Evolutionary conservation across 1,140 invertebrate species (phyloP).

Genomic region (Hetaerina americana): DNA sequence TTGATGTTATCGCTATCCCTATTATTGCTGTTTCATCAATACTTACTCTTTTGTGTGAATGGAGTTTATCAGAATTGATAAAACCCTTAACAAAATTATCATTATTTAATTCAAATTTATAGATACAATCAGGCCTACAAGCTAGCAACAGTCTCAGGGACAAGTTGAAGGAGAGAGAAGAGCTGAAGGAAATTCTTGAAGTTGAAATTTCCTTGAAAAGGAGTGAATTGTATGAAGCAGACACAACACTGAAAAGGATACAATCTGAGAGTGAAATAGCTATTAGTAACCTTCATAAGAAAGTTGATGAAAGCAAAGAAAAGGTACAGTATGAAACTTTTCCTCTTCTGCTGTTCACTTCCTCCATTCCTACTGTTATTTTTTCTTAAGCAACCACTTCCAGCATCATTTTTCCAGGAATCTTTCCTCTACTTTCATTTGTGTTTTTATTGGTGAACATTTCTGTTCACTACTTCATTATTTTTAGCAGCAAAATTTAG

Average conservation of each 20-base stretch:
- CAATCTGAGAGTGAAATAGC: slow-evolving; percentile 18
- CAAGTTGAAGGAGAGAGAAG: neutral
- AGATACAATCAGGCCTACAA: neutral
- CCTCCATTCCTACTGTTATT: no score
- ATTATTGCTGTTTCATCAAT: no score
- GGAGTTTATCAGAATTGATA: neutral
- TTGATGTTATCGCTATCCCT: no score
- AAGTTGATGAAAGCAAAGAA: slow-evolving; percentile 12
- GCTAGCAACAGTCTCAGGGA: neutral
- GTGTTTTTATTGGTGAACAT: no score
- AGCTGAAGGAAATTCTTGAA: neutral
- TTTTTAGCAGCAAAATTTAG: no score
- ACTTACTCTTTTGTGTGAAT: no score
- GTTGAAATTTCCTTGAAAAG: neutral
- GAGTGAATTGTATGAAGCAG: neutral
- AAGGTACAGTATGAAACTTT: no score
- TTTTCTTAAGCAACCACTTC: no score
- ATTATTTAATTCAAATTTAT: neutral
- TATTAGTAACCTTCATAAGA: slow-evolving; percentile 9
- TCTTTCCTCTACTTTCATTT: no score
- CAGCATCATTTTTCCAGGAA: no score
- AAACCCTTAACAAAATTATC: neutral
- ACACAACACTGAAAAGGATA: slow-evolving; percentile 25
- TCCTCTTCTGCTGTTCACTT: no score
- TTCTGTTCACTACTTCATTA: no score